phyloP scores from a whole-genome alignment of 2,797 vertebrate species.

The Hipposideros larvatus region DNA sequence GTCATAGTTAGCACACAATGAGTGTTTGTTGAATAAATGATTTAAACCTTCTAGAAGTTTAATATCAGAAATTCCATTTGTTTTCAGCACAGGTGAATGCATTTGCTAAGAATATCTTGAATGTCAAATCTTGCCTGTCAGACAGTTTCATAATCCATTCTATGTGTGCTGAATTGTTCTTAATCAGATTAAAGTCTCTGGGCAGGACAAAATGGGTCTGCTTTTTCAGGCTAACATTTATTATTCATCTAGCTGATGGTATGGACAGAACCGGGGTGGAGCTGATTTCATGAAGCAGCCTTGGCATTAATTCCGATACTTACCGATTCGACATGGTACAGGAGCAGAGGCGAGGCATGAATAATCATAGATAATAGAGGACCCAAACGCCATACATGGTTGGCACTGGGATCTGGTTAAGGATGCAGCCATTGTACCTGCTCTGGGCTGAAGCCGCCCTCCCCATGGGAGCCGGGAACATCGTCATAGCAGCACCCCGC shows the following conservation, averaged over 20 bases:
- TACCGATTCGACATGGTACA: slow-evolving; percentile 27
- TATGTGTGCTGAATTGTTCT: slow-evolving; percentile 63
- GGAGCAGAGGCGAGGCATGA: slow-evolving; percentile 42
- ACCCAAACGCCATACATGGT: neutral
- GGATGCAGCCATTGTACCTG: neutral
- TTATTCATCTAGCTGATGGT: slow-evolving; percentile 27
- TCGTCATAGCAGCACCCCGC: neutral
- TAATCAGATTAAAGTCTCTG: slow-evolving; percentile 70
- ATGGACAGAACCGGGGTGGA: neutral
- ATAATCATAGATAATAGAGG: slow-evolving; percentile 71
- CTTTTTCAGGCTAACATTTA: slow-evolving; percentile 38
- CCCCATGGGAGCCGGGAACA: neutral
- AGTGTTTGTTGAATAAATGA: neutral
- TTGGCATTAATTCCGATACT: neutral
- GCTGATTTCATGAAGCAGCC: slow-evolving; percentile 53
- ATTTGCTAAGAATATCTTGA: slow-evolving; percentile 59
- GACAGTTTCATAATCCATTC: slow-evolving; percentile 59
- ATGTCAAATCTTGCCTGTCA: slow-evolving; percentile 62
- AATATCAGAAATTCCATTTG: slow-evolving; percentile 69
- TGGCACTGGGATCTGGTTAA: neutral
- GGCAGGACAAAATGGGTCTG: slow-evolving; percentile 41
- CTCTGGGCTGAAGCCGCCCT: neutral
- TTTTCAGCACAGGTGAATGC: slow-evolving; percentile 49
- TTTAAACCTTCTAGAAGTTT: slow-evolving; percentile 57
- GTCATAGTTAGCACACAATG: slow-evolving; percentile 12